These are phyloP conservation scores for Hippocampus abdominalis DNA, from an alignment of 2,113 vertebrate genomes.

Conservation along the genomic window DNA sequence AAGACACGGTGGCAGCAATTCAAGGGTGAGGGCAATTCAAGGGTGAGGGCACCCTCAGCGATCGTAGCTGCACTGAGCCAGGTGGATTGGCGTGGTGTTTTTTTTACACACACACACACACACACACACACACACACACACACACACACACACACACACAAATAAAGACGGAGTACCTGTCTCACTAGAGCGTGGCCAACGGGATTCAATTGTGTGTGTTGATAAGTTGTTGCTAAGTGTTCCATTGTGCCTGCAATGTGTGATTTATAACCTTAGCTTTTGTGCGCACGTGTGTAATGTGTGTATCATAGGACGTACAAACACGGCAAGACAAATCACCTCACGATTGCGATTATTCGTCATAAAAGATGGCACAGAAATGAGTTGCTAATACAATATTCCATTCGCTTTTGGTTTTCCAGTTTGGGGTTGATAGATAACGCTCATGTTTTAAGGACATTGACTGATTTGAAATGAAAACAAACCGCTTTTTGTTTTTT, in stretches of 20 bases:
- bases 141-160: background rate
- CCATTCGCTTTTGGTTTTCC: no score
- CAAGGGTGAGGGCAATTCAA: slow-evolving; percentile 64
- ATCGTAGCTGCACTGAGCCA: slow-evolving; percentile 62
- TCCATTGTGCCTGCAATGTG: background rate
- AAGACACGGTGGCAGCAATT: slow-evolving; percentile 63
- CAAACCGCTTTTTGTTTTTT: no score
- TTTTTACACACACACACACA: background rate
- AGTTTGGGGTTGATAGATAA: no score
- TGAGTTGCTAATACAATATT: no score
- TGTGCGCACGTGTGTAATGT: background rate
- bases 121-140: background rate
- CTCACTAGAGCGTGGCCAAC: background rate
- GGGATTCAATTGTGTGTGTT: background rate
- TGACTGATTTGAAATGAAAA: no score
- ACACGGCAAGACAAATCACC: background rate
- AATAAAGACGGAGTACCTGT: background rate
- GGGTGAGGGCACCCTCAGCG: slow-evolving; percentile 60
- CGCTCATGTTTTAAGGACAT: no score
- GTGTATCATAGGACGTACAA: background rate
- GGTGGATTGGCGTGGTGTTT: slow-evolving; percentile 48
- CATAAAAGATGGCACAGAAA: background rate
- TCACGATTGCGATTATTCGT: background rate
- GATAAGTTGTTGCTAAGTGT: slow-evolving; percentile 5
- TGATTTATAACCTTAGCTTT: slow-evolving; percentile 4